Evolutionary conservation across 2,113 vertebrate genomes (phyloP).

Genomic region (Phyllopteryx taeniolatus): DNA sequence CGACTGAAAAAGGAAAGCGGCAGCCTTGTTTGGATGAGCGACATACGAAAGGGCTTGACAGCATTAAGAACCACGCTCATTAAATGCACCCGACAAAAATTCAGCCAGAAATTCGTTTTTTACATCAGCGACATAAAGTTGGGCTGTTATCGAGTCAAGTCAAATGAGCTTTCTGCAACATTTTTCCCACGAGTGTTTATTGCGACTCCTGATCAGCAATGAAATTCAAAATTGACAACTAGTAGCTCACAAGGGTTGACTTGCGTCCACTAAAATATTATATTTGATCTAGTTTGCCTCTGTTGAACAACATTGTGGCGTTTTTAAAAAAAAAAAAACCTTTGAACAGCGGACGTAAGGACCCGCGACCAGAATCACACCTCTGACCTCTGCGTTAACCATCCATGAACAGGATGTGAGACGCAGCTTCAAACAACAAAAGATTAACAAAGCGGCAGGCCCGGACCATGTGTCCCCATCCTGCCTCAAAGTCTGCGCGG

Average conservation of each 20-base stretch:
- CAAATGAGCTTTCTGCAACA: slow-evolving; percentile 33
- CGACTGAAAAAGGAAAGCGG: slow-evolving; percentile 50
- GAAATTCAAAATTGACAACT: slow-evolving; percentile 26
- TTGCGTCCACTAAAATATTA: slow-evolving; percentile 8
- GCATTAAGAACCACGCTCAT: slow-evolving; percentile 26
- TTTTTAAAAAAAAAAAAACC: too few relatives aligned
- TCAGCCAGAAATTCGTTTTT: slow-evolving; percentile 1
- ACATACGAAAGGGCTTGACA: slow-evolving; percentile 21
- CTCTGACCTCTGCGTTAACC: too few relatives aligned
- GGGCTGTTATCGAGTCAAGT: not conserved
- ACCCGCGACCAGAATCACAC: too few relatives aligned
- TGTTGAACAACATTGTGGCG: too few relatives aligned
- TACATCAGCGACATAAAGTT: slow-evolving; percentile 5
- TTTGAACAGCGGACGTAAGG: too few relatives aligned
- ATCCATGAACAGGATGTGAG: too few relatives aligned
- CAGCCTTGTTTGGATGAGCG: slow-evolving; percentile 22
- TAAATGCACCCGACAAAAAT: slow-evolving; percentile 24
- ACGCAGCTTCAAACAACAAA: too few relatives aligned
- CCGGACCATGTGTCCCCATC: too few relatives aligned
- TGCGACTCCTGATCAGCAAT: not conserved
- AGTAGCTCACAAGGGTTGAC: not conserved
- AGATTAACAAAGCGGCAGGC: too few relatives aligned
- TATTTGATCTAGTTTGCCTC: too few relatives aligned
- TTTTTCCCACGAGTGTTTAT: slow-evolving; percentile 25
- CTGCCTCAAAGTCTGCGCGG: too few relatives aligned